Evolutionary conservation across 1,140 invertebrate genomes (phyloP).

Genomic region (Drosophila punjabiensis): DNA sequence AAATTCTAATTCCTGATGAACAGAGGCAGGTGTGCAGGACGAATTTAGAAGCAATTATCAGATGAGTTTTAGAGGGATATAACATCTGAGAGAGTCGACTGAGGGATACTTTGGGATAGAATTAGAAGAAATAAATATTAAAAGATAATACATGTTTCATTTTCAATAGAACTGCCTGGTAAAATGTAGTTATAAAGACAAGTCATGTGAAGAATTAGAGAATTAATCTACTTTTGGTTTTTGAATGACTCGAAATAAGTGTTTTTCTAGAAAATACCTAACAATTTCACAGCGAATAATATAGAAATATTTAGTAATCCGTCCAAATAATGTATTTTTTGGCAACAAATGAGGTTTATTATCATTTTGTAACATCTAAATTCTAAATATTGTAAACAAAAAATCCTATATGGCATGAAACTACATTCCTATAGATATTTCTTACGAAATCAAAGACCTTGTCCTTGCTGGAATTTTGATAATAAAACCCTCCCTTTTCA

Average conservation of each 20-base stretch:
- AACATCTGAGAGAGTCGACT: background rate
- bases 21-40: too few species aligned
- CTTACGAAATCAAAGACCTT: constrained; percentile 1
- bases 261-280: background rate
- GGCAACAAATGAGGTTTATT: background rate
- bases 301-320: too few species aligned
- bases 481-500: background rate
- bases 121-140: background rate
- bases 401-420: background rate
- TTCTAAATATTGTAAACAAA: background rate
- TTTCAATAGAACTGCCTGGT: too few species aligned
- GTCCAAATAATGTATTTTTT: background rate
- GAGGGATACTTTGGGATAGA: background rate
- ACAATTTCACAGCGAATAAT: background rate
- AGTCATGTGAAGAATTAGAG: background rate
- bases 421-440: background rate
- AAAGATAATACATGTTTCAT: too few species aligned
- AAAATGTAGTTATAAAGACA: background rate
- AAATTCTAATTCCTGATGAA: background rate
- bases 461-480: background rate
- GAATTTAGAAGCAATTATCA: background rate
- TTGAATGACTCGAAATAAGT: too few species aligned
- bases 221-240: too few species aligned
- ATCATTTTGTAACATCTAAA: too few species aligned
- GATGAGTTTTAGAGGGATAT: background rate